These are phyloP conservation scores for Hippopotamus amphibius DNA, from an alignment of 2,113 vertebrate genomes.

Conservation along the genomic window DNA sequence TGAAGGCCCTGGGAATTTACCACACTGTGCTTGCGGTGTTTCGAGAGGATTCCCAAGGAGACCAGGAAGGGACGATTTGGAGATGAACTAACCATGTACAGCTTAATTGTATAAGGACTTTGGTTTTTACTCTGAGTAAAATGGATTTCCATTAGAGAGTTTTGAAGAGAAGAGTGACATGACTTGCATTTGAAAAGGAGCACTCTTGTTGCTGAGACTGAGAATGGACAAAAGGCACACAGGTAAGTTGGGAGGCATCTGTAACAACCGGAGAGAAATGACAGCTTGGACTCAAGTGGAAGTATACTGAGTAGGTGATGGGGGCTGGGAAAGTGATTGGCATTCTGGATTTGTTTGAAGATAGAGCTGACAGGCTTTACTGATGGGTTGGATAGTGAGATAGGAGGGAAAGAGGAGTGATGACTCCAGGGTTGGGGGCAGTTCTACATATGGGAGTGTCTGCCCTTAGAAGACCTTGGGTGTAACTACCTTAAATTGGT, in stretches of 20 bases:
- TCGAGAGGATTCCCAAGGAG: neutral
- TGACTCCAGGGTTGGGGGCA: neutral
- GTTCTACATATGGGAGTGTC: neutral
- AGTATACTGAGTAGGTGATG: neutral
- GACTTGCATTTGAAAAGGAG: too few relatives aligned
- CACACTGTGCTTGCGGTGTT: neutral
- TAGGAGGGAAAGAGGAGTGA: neutral
- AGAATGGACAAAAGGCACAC: too few relatives aligned
- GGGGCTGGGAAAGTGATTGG: neutral
- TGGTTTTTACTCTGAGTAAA: too few relatives aligned
- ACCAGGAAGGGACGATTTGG: neutral
- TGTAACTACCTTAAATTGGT: neutral
- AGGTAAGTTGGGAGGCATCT: neutral
- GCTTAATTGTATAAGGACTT: too few relatives aligned
- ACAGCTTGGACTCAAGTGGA: neutral
- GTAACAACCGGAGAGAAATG: neutral
- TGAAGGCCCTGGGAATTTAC: neutral
- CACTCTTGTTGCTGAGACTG: too few relatives aligned
- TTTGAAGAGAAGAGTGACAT: too few relatives aligned
- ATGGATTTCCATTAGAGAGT: too few relatives aligned
- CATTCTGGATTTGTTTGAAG: neutral
- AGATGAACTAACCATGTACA: neutral
- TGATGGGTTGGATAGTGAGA: neutral
- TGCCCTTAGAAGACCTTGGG: neutral
- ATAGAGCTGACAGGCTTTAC: neutral